These are phyloP conservation scores for Balanococcus diminutus DNA, from an alignment of 2,888 invertebrate species.

Conservation along the genomic window DNA sequence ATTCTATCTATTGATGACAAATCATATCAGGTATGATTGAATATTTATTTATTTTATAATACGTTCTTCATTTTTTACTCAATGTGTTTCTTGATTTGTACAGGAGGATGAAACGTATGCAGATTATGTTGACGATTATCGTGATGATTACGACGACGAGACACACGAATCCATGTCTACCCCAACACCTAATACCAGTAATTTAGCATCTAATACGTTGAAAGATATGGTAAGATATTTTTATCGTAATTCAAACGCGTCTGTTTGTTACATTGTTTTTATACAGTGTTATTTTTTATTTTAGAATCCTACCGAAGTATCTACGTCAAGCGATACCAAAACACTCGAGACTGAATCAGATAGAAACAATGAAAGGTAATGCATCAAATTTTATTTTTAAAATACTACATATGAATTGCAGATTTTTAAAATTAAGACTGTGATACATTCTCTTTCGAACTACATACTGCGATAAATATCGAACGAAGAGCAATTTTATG, in stretches of 20 bases:
- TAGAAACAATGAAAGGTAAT: neutral
- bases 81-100: neutral
- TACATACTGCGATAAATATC: too few species aligned
- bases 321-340: neutral
- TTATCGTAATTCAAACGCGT: neutral
- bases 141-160: neutral
- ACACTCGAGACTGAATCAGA: conserved; percentile 1
- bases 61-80: neutral
- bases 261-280: neutral
- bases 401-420: neutral
- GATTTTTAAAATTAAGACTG: neutral
- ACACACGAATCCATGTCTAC: neutral
- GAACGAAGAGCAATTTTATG: neutral
- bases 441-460: neutral
- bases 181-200: neutral
- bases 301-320: neutral
- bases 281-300: neutral
- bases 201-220: neutral
- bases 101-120: conserved; percentile 22
- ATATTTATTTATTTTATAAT: neutral
- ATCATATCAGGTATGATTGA: neutral
- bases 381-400: neutral
- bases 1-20: conserved; percentile 47
- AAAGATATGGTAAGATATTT: neutral
- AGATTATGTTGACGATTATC: conserved; percentile 41